A percentile compares a stretch with the other conserved stretches of the same genome.
Evolutionary conservation across 2,797 vertebrate species (phyloP).

Genomic region (Phoxinus dragarum): DNA sequence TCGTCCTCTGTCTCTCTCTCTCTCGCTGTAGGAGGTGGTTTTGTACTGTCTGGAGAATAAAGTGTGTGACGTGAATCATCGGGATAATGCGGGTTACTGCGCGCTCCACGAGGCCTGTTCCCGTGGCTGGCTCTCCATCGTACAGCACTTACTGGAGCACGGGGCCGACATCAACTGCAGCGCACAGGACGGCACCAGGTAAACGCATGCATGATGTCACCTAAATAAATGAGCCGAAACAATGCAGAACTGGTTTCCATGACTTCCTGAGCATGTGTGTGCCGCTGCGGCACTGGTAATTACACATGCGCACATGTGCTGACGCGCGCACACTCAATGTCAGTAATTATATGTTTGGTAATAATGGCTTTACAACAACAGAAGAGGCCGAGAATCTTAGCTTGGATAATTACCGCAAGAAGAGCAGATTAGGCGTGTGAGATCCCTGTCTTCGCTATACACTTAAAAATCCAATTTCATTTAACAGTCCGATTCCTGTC

Average conservation of each 20-base stretch:
- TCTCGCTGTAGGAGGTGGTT: slow-evolving; percentile 81
- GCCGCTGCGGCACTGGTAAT: background rate
- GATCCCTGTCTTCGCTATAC: slow-evolving; percentile 39
- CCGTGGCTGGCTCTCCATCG: slow-evolving; percentile 94
- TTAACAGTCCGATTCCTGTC: slow-evolving; percentile 29
- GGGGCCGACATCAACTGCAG: slow-evolving; percentile 98
- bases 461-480: slow-evolving; percentile 52
- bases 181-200: slow-evolving; percentile 90
- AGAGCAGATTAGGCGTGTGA: slow-evolving; percentile 55
- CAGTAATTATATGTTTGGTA: slow-evolving; percentile 65
- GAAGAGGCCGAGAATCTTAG: slow-evolving; percentile 59
- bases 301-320: slow-evolving; percentile 8
- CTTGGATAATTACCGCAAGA: slow-evolving; percentile 63
- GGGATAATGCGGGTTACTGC: slow-evolving; percentile 97
- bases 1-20: slow-evolving; percentile 55
- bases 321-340: background rate
- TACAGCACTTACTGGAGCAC: slow-evolving; percentile 94
- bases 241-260: background rate
- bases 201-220: slow-evolving; percentile 26
- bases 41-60: slow-evolving; percentile 97
- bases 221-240: background rate
- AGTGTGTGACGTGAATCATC: slow-evolving; percentile 96
- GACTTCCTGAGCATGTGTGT: slow-evolving; percentile 6
- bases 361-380: slow-evolving; percentile 66
- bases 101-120: slow-evolving; percentile 98